Evolutionary conservation across 2,888 invertebrate species (phyloP).

Genomic region (Limenitis camilla): DNA sequence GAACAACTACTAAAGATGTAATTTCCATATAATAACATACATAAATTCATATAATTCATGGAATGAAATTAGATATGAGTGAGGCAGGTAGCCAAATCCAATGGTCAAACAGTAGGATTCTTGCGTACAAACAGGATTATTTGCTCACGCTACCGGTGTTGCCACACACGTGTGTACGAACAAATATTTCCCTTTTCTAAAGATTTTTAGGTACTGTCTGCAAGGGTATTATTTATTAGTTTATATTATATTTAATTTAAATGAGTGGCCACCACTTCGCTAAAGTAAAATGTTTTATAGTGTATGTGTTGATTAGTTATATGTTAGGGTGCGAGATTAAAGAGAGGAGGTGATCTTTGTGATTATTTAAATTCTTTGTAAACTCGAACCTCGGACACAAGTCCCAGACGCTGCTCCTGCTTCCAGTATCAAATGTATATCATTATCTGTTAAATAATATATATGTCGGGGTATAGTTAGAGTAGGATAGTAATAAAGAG

Average conservation of each 20-base stretch:
- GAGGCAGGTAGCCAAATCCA: conserved; percentile 43
- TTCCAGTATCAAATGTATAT: too few species aligned
- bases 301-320: too few species aligned
- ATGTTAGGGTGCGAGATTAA: too few species aligned
- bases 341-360: too few species aligned
- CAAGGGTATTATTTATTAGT: conserved; percentile 25
- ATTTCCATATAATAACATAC: not conserved
- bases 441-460: too few species aligned
- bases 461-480: too few species aligned
- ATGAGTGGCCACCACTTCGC: too few species aligned
- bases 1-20: not conserved
- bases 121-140: conserved; percentile 58
- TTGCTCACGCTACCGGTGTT: conserved; percentile 70
- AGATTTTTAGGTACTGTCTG: conserved; percentile 53
- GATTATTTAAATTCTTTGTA: too few species aligned
- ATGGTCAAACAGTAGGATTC: conserved; percentile 58
- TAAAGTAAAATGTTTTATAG: too few species aligned
- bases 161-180: conserved; percentile 62
- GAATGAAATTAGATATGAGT: not conserved
- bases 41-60: not conserved
- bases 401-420: too few species aligned
- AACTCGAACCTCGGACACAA: too few species aligned
- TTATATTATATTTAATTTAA: not conserved
- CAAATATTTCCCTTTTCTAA: conserved; percentile 56
- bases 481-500: too few species aligned